Evolutionary conservation across 1,140 invertebrate genomes (phyloP), one percentile per base, ranked within the genome.

Genomic region (Orius laevigatus): DNA sequence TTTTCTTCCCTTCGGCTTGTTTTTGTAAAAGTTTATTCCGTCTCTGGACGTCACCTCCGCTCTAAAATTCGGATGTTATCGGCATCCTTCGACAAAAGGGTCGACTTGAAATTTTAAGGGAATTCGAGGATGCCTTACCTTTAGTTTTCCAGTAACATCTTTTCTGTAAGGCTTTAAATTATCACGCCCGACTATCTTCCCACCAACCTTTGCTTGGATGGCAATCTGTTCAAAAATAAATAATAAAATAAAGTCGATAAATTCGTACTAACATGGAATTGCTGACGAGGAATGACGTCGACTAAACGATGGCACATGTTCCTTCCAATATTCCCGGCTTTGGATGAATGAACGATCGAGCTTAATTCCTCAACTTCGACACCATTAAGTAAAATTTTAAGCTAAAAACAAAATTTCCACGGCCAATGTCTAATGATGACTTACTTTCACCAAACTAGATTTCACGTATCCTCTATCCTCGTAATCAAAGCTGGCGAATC

Each of bases 401-500:
- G 12, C 58, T 59, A 25, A 46, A 52, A 49, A 46, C 5, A 43
- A 43, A 47, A 51, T 18, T 25, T 25, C 25, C 25, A 25, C n/a
- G n/a, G n/a, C n/a, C n/a, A 36, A 48, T 31, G 11, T 70, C 5
- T 39, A 42, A 25, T 14, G 19, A 25, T 48, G 8, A 25, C 43
- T 48, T 53, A 58, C 58, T 45, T 56, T 58, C 15, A 54, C 49
- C 44, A 59, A 33, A 48, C 53, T 54, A 20, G 57, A 56, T 4
- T 34, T 9, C 16, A 46, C 34, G 41, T 58, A 59, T 19, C 53
- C 56, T 20, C 49, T 39, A 49, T 95, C 84, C 68, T 97, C 89
- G 66, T 98, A 98, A 68, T 97, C 93, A 68, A 98, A 98, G 64
- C 88, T 94, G 8, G 90, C 93, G 69, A 91, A 97, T 9, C 94